These are phyloP conservation scores for Elysia chlorotica DNA, from an alignment of 1,140 invertebrate genomes.

Conservation along the genomic window DNA sequence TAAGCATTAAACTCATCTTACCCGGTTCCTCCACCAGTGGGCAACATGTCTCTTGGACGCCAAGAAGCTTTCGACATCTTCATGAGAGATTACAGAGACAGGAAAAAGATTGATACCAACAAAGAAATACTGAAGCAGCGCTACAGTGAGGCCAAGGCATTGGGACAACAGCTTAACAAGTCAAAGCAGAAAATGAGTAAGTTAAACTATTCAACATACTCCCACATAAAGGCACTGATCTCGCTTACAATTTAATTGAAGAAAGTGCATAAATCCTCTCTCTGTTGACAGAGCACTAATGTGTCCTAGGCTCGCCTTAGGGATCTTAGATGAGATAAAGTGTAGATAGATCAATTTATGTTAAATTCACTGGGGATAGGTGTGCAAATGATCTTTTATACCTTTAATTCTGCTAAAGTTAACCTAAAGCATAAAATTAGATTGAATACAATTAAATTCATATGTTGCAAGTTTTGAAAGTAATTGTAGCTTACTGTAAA, in stretches of 20 bases:
- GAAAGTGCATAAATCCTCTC: background rate
- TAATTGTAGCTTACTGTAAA: no score
- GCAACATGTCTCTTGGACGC: constrained; percentile 59
- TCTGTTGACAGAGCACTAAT: background rate
- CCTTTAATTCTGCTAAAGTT: no score
- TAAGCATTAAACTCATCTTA: no score
- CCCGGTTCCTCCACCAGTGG: no score
- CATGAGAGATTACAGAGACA: constrained; percentile 55
- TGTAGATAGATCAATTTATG: background rate
- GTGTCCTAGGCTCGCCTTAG: no score
- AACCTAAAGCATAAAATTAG: no score
- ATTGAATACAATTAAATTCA: no score
- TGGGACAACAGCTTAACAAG: constrained; percentile 57
- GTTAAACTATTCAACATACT: constrained; percentile 23
- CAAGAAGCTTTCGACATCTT: constrained; percentile 63
- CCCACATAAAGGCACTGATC: background rate
- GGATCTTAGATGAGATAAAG: background rate
- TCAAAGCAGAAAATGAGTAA: constrained; percentile 57
- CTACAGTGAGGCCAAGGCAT: constrained; percentile 57
- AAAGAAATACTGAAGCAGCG: constrained; percentile 53
- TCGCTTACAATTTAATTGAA: background rate
- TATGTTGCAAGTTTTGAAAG: no score
- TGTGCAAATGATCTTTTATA: no score
- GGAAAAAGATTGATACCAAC: constrained; percentile 54
- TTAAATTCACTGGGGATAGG: background rate